Conservation (phyloP, 1,140 invertebrate genomes). For the Leguminivora glycinivorella region DNA sequence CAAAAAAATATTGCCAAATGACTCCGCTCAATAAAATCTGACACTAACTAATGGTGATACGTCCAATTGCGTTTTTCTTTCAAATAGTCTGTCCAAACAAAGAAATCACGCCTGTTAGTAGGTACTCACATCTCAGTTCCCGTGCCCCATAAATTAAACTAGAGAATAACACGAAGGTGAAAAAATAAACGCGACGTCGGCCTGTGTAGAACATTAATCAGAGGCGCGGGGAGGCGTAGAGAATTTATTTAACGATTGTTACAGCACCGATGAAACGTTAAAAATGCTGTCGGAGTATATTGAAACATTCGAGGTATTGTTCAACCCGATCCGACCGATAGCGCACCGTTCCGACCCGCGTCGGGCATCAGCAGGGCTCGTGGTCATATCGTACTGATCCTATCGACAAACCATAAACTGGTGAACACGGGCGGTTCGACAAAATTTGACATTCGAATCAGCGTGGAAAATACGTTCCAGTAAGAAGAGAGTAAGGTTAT, state of each 20-base stretch:
- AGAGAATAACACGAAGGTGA: conserved; percentile 67
- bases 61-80: conserved; percentile 17
- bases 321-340: conserved; percentile 69
- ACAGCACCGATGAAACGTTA: conserved; percentile 76
- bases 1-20: not conserved
- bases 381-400: not conserved
- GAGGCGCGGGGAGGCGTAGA: conserved; percentile 73
- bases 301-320: conserved; percentile 76
- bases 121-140: conserved; percentile 36
- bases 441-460: conserved; percentile 2
- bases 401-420: not conserved
- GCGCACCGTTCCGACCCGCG: conserved; percentile 61
- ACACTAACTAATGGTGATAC: conserved; percentile 17
- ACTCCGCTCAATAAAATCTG: not conserved
- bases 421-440: not conserved
- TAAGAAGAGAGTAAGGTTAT: not conserved
- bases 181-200: conserved; percentile 65
- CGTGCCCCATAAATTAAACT: conserved; percentile 65
- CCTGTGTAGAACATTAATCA: conserved; percentile 76
- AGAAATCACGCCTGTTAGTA: conserved; percentile 40
- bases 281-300: conserved; percentile 76
- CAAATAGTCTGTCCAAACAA: conserved; percentile 38
- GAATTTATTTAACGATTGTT: conserved; percentile 79
- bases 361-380: not conserved
- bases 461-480: not conserved